phyloP scores from a whole-genome alignment of 2,888 invertebrate genomes.

The Platynereis dumerilii region DNA sequence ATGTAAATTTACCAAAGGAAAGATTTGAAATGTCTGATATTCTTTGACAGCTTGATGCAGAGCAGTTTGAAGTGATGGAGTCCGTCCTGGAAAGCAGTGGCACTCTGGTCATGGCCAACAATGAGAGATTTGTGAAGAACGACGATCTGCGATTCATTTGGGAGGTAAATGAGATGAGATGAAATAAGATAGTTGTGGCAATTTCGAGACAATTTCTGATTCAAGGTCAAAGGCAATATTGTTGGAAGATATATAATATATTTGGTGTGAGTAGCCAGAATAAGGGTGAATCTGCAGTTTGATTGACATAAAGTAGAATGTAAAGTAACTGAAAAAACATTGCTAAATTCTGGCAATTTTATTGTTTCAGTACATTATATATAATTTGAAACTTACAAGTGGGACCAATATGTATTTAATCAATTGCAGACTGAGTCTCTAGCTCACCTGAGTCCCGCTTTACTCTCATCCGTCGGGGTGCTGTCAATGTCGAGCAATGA shows the following conservation, averaged over 20 bases:
- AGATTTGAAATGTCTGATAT: no score
- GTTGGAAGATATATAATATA: no score
- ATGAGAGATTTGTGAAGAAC: conserved; percentile 54
- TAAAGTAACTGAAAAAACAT: no score
- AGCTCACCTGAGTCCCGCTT: conserved; percentile 52
- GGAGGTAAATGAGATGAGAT: conserved; percentile 49
- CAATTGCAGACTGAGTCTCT: conserved; percentile 50
- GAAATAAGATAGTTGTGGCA: not conserved
- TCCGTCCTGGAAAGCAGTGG: conserved; percentile 51
- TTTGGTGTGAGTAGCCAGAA: no score
- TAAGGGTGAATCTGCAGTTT: no score
- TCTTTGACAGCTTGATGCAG: conserved; percentile 56
- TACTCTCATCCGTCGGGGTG: conserved; percentile 58
- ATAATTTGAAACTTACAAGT: no score
- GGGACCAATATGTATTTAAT: no score
- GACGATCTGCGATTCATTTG: conserved; percentile 58
- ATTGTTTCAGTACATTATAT: no score
- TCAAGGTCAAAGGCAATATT: no score
- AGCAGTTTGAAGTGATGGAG: conserved; percentile 57
- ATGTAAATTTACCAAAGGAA: no score
- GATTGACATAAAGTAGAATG: no score
- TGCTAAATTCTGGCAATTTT: no score
- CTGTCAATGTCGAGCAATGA: conserved; percentile 53
- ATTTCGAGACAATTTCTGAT: not conserved
- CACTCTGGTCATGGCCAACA: conserved; percentile 58